Percentiles rank a stretch among this genome's conserved stretches.
Evolutionary conservation across 2,797 vertebrate genomes (phyloP).

Genomic region (Babyrousa celebensis): DNA sequence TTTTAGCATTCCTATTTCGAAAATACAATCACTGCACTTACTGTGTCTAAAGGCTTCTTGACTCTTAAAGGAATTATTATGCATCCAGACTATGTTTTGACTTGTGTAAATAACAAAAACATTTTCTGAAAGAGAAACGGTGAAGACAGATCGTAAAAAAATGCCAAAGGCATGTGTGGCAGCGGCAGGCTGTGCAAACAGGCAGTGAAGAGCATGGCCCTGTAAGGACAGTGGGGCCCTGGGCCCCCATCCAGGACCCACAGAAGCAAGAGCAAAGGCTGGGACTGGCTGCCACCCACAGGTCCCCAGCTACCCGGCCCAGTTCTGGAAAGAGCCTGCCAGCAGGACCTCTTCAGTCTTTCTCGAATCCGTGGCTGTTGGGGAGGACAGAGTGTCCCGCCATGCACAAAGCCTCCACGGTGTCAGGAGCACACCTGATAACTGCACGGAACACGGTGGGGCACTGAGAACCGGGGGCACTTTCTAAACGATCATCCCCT

Average conservation of each 20-base stretch:
- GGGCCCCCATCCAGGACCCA: not conserved
- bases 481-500: not conserved
- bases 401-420: not conserved
- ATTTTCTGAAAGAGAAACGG: not conserved
- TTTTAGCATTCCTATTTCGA: not conserved
- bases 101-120: not conserved
- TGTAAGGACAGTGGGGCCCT: fast-evolving
- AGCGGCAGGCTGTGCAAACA: not conserved
- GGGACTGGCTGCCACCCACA: not conserved
- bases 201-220: not conserved
- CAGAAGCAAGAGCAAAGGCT: not conserved
- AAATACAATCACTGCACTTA: not conserved
- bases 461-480: not conserved
- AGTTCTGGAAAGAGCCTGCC: not conserved
- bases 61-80: not conserved
- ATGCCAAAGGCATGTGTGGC: not conserved
- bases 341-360: not conserved
- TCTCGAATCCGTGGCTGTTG: not conserved
- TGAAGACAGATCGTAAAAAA: not conserved
- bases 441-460: not conserved
- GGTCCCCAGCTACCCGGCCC: fast-evolving
- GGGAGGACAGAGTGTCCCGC: fast-evolving
- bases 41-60: not conserved
- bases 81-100: not conserved
- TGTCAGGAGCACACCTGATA: not conserved